Evolutionary conservation across 2,797 vertebrate genomes (phyloP).

Genomic region (Leptoclinus maculatus): DNA sequence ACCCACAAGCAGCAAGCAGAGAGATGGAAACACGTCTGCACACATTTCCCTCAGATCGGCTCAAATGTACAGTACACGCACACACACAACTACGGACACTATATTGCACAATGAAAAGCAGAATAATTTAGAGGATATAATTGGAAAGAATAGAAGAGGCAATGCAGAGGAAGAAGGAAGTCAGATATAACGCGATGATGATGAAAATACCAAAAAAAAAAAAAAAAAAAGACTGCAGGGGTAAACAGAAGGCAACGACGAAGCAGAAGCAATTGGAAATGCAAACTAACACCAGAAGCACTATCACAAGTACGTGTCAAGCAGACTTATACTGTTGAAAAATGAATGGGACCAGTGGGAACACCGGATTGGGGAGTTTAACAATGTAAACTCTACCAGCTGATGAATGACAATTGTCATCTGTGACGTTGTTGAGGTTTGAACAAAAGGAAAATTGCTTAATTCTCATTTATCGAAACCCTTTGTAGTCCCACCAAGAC

Average conservation of each 20-base stretch:
- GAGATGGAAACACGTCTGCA: conserved; percentile 18
- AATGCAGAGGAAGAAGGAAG: conserved; percentile 22
- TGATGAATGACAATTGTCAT: conserved; percentile 9
- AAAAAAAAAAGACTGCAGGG: conserved; percentile 54
- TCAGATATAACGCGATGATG: conserved; percentile 44
- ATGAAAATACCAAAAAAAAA: conserved; percentile 46
- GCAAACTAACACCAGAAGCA: conserved; percentile 58
- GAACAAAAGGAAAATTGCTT: conserved; percentile 16
- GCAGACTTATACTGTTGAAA: conserved; percentile 25
- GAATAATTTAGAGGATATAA: conserved; percentile 17
- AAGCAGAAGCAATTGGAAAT: conserved; percentile 63
- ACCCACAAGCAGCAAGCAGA: conserved; percentile 46
- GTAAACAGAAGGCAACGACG: conserved; percentile 59
- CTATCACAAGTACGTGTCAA: conserved; percentile 45
- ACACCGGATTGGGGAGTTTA: conserved; percentile 10
- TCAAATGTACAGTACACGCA: background rate
- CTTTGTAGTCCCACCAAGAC: background rate
- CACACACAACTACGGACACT: background rate
- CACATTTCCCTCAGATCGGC: conserved; percentile 7
- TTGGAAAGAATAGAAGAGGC: conserved; percentile 35
- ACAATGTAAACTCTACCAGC: conserved; percentile 20
- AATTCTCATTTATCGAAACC: background rate
- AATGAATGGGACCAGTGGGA: conserved; percentile 37
- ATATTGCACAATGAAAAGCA: conserved; percentile 13
- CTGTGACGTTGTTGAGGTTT: conserved; percentile 1